These are phyloP conservation scores for Philereme vetulata DNA, from an alignment of 2,888 invertebrate genomes.

Conservation along the genomic window DNA sequence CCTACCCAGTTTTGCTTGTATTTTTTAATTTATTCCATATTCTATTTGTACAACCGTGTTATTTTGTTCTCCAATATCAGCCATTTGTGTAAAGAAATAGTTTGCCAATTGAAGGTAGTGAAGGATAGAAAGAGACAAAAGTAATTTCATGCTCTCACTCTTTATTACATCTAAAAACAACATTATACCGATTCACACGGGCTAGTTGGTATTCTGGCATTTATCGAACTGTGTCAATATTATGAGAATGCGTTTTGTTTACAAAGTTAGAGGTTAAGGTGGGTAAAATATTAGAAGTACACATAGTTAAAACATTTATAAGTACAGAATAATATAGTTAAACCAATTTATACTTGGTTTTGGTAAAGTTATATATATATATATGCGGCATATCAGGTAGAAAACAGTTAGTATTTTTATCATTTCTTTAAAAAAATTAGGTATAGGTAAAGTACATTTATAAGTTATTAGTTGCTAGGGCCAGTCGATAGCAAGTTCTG, in stretches of 20 bases:
- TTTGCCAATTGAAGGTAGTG: constrained; percentile 34
- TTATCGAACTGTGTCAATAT: constrained; percentile 37
- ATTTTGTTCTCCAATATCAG: constrained; percentile 14
- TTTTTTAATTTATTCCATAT: not conserved
- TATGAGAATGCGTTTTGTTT: constrained; percentile 73
- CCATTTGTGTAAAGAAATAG: constrained; percentile 8
- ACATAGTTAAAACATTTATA: not conserved
- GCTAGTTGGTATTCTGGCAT: constrained; percentile 61
- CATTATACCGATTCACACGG: constrained; percentile 80
- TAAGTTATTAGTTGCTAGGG: too few relatives aligned
- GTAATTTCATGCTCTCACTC: constrained; percentile 78
- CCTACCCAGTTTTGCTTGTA: not conserved
- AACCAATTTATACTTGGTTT: too few relatives aligned
- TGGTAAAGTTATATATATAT: too few relatives aligned
- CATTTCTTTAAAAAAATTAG: too few relatives aligned
- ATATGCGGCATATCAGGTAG: too few relatives aligned
- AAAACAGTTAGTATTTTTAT: too few relatives aligned
- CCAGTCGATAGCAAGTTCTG: too few relatives aligned
- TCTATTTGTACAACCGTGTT: not conserved
- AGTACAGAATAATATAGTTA: not conserved
- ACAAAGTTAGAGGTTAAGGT: constrained; percentile 14
- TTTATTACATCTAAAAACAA: constrained; percentile 64
- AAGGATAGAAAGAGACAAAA: constrained; percentile 46
- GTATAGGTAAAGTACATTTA: too few relatives aligned
- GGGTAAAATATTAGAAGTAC: not conserved